A percentile compares a stretch with the other conserved stretches of the same genome.
These are phyloP conservation scores for Pyrgilauda ruficollis DNA, from an alignment of 2,113 vertebrate genomes.

Conservation along the genomic window DNA sequence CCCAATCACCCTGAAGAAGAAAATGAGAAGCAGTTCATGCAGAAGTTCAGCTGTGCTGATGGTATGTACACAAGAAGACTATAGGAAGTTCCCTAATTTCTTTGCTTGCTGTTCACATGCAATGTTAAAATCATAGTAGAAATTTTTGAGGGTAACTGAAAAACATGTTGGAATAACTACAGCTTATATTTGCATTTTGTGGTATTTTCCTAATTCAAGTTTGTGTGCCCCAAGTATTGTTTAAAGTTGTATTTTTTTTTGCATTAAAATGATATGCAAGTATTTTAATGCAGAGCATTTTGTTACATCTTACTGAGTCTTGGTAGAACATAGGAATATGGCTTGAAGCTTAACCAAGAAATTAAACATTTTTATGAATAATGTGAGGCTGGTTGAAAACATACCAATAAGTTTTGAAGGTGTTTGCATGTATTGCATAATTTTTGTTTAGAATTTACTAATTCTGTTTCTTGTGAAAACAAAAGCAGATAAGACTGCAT, in stretches of 20 bases:
- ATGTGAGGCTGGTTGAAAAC: not conserved
- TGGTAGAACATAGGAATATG: not conserved
- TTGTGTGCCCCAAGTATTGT: not conserved
- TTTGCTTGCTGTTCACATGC: not conserved
- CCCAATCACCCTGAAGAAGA: slow-evolving; percentile 70
- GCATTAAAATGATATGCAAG: not conserved
- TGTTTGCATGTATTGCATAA: not conserved
- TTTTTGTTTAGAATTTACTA: not conserved
- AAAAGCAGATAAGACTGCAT: not conserved
- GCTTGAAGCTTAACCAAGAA: not conserved
- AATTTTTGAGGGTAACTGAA: not conserved
- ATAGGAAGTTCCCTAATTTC: not conserved
- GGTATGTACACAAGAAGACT: slow-evolving; percentile 69
- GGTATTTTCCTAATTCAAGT: not conserved
- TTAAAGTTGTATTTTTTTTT: not conserved
- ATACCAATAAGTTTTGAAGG: not conserved
- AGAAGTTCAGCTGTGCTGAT: slow-evolving; percentile 80
- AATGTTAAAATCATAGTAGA: not conserved
- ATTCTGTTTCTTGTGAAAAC: not conserved
- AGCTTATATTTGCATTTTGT: not conserved
- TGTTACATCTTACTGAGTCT: not conserved
- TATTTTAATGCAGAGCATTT: not conserved
- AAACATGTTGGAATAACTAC: not conserved
- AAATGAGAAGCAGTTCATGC: slow-evolving; percentile 75
- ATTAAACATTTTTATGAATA: not conserved